These are phyloP conservation scores for Gonocerus acuteangulatus DNA, from an alignment of 2,888 invertebrate species.

Conservation along the genomic window DNA sequence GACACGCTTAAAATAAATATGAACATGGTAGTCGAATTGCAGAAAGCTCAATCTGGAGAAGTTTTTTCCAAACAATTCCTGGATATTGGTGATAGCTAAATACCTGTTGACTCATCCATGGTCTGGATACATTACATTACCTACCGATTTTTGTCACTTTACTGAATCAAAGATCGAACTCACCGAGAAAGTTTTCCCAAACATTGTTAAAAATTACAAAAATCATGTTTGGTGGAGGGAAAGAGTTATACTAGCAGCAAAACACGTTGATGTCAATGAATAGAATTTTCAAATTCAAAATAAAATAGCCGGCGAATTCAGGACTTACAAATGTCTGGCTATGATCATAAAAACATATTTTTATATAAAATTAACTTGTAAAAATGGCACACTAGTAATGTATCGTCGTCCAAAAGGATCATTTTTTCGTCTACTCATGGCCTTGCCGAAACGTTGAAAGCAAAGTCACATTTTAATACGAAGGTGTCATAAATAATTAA, in stretches of 20 bases:
- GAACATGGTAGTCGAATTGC: slow-evolving; percentile 39
- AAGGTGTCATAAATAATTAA: too few relatives aligned
- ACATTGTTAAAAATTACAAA: slow-evolving; percentile 28
- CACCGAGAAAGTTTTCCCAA: slow-evolving; percentile 40
- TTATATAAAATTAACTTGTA: too few relatives aligned
- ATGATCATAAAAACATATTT: too few relatives aligned
- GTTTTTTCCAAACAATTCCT: slow-evolving; percentile 39
- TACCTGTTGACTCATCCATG: slow-evolving; percentile 36
- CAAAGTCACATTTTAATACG: too few relatives aligned
- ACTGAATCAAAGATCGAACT: slow-evolving; percentile 38
- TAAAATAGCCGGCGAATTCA: slow-evolving; percentile 37
- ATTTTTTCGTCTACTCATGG: too few relatives aligned
- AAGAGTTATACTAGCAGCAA: slow-evolving; percentile 41
- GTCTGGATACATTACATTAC: slow-evolving; percentile 39
- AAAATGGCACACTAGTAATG: too few relatives aligned
- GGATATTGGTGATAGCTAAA: slow-evolving; percentile 39
- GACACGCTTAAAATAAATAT: slow-evolving; percentile 38
- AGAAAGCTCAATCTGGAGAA: slow-evolving; percentile 35
- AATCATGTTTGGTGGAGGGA: slow-evolving; percentile 39
- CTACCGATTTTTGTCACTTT: slow-evolving; percentile 39
- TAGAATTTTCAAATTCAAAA: slow-evolving; percentile 39
- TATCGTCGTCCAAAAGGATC: too few relatives aligned
- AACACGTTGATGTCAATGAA: slow-evolving; percentile 41
- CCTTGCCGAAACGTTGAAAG: too few relatives aligned
- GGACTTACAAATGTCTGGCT: slow-evolving; percentile 39